Base-by-base conservation (phyloP, 2,888 invertebrate genomes). In the Pollenia griseotomentosa region DNA sequence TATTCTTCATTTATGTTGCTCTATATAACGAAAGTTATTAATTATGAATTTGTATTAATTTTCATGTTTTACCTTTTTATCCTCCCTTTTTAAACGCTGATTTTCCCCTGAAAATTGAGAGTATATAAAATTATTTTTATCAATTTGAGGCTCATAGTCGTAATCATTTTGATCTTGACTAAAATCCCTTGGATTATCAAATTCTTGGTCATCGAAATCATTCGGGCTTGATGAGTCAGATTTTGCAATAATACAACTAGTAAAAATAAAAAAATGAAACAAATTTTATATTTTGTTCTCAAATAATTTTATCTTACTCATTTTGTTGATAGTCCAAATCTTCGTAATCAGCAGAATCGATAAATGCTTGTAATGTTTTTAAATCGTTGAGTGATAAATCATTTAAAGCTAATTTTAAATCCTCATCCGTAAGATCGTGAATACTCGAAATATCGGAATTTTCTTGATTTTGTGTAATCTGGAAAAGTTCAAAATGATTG, bases 341-440 rank as follows among this genome's bases (percentile, higher is more conserved):
- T 84, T 77, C 78, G 57, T 70, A 83, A 85, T 80, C 85, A 11
- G 90, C 81, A 7, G 88, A 89, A 53, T 91, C 92, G 23, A 93
- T 88, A 3, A 93, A 75, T 48, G 90, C 89, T 77, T 90, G 90
- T 6, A 93, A 82, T 0, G 85, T 83, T 68, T 89, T 90, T 0
- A 93, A 89, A 83, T 93, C 93, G 1, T 90, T 88, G 0, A 92
- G 48, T 0, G 92, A 90, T 1, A 93, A 84, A 19, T 90, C 91
- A 68, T 90, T 90, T 0, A 93, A 83, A 3, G 92, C 91, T 9
- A 90, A 87, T 42, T 91, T 90, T 14, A 93, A 89, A 83, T 93
- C 92, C 0, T 89, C 90, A 77, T 93, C 91, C 74, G 81, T 91
- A 11, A 93, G 86, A 4, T 89, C 90, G 9, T 87, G 84, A 6